phyloP scores from a whole-genome alignment of 2,113 vertebrate genomes.

The Lipotes vexillifer region DNA sequence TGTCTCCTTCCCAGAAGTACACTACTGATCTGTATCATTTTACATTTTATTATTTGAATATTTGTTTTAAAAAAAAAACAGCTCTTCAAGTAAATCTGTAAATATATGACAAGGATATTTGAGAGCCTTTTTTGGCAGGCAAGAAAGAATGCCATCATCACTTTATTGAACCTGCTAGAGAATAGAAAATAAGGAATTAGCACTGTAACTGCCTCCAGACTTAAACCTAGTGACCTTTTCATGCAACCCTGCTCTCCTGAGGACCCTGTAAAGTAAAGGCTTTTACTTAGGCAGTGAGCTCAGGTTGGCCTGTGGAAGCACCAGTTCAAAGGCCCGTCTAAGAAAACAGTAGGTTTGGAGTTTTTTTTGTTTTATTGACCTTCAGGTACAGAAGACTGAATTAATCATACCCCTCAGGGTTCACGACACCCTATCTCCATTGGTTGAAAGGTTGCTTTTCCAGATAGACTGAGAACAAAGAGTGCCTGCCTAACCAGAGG shows the following conservation, averaged over 20 bases:
- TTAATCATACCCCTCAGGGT: not conserved
- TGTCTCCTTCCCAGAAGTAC: not conserved
- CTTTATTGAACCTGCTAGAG: not conserved
- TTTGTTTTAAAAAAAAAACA: not conserved
- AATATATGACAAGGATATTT: conserved; percentile 8
- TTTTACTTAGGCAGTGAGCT: not conserved
- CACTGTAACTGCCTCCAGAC: not conserved
- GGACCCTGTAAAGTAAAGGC: not conserved
- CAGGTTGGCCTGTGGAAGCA: not conserved
- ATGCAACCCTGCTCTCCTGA: not conserved
- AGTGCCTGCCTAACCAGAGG: not conserved
- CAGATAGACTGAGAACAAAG: not conserved
- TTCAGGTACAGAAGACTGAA: not conserved
- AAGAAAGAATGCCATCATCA: not conserved
- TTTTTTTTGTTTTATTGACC: not conserved
- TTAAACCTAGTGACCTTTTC: not conserved
- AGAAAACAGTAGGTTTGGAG: not conserved
- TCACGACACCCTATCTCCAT: not conserved
- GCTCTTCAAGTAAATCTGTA: not conserved
- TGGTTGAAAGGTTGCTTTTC: not conserved
- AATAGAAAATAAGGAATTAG: not conserved
- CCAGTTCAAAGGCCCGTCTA: not conserved
- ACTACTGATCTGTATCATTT: not conserved
- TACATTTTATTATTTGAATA: conserved; percentile 8
- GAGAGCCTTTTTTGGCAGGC: not conserved